Percentiles rank a stretch among this genome's conserved stretches.
Conservation (phyloP, 53 echinoderm and acorn worm genomes). For the Echinometra lucunter region DNA sequence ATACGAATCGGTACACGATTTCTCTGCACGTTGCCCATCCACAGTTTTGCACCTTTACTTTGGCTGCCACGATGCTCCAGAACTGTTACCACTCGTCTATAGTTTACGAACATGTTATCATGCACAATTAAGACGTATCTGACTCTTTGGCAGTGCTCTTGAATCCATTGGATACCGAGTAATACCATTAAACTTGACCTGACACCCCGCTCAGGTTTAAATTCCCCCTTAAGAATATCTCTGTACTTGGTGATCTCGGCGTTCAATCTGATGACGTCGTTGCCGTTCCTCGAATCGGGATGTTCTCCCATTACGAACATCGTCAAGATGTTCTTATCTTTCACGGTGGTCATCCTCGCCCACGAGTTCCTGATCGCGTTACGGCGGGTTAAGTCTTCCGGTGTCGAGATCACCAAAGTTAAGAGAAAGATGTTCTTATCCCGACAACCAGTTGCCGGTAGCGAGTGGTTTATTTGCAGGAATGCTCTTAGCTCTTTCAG, state of each 20-base stretch:
- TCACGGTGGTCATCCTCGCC: not conserved
- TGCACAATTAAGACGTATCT: conserved; percentile 36
- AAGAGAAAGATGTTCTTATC: conserved; percentile 36
- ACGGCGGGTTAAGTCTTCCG: conserved; percentile 9
- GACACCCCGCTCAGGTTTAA: not conserved
- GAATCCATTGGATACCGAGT: conserved; percentile 55
- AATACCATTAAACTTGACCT: not conserved
- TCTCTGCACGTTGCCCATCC: conserved; percentile 45
- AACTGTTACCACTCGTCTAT: conserved; percentile 36
- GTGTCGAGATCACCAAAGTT: conserved; percentile 46
- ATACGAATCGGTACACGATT: conserved; percentile 1
- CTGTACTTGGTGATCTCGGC: conserved; percentile 17
- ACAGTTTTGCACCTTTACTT: not conserved
- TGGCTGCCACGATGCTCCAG: not conserved
- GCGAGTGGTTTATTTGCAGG: not conserved
- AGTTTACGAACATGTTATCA: conserved; percentile 64
- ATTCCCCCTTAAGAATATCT: conserved; percentile 53
- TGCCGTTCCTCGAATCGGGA: conserved; percentile 10
- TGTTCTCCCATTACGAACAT: conserved; percentile 60
- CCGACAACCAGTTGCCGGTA: not conserved
- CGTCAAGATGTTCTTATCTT: not conserved
- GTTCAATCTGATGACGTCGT: not conserved
- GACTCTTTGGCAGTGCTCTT: not conserved
- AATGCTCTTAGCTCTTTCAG: not conserved
- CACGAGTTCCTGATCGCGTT: conserved; percentile 55